Evolutionary conservation across 2,113 vertebrate genomes (phyloP), one percentile per base, ranked within the genome.

Genomic region (Hoplias malabaricus): DNA sequence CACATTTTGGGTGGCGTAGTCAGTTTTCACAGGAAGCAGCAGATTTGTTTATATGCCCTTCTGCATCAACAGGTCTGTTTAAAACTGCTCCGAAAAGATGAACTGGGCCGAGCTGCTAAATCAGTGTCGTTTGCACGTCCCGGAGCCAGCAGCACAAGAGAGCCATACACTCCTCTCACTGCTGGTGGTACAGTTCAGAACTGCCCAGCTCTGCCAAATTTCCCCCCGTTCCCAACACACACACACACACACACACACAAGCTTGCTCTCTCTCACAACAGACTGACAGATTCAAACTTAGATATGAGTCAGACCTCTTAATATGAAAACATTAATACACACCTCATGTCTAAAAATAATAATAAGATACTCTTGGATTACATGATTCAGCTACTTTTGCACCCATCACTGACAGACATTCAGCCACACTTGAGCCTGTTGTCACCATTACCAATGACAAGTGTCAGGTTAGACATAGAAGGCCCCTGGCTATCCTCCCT

Each of bases 21-120:
- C 77, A 74, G 84, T 89, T 85, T 80, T 86, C 81, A 79, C 78
- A 76, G 85, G 84, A 89, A 89, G 85, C 82, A 29, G 73, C 54
- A 83, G 79, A 90, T 88, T 89, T 90, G 86, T 89, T 91, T 87
- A 90, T 87, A 83, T 79, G 81, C 87, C 85, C 86, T 87, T 89
- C 85, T 87, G 56, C 79, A 85, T 87, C 88, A 88, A 88, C 87
- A 86, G 59, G 81, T 78, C 78, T 81, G 83, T 75, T 48, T 78
- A 70, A 70, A 46, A 61, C 69, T 56, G 53, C 69, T 69, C 31
- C 53, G 63, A 78, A 73, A 78, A 78, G 80, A 78, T 74, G 63
- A 78, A 78, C 75, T 74, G 59, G 59, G 40, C 29, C 38, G 31
- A 54, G 53, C 38, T 40, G 56, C 53, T 62, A 65, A 70, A 78